These are phyloP conservation scores for Leptosomus discolor DNA, from an alignment of 2,113 vertebrate species.

Conservation along the genomic window DNA sequence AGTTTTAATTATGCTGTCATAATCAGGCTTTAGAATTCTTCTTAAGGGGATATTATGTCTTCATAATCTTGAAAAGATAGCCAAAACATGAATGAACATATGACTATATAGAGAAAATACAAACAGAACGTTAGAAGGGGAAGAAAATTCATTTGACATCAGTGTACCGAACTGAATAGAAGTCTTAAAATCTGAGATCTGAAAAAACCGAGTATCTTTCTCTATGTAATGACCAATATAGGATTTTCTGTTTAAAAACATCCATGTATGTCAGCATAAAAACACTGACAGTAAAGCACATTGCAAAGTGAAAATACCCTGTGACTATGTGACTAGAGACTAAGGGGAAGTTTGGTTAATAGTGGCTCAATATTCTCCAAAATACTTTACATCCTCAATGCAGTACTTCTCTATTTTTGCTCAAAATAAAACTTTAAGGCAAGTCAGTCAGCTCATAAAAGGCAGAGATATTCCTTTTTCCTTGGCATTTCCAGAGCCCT, in stretches of 20 bases:
- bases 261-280: not conserved
- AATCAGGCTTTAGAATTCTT: not conserved
- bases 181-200: not conserved
- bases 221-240: not conserved
- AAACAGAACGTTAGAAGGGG: not conserved
- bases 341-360: not conserved
- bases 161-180: not conserved
- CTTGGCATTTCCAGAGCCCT: not conserved
- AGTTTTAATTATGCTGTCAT: not conserved
- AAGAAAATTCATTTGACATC: not conserved
- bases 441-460: not conserved
- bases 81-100: not conserved
- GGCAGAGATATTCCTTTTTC: not conserved
- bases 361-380: not conserved
- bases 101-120: not conserved
- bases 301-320: not conserved
- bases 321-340: not conserved
- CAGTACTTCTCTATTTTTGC: not conserved
- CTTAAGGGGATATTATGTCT: not conserved
- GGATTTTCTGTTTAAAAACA: not conserved
- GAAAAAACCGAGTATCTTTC: not conserved
- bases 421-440: not conserved
- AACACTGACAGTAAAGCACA: not conserved
- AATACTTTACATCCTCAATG: not conserved
- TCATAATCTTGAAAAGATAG: not conserved